Base-by-base conservation (phyloP, 2,113 vertebrate genomes). In the Empidonax alnorum region DNA sequence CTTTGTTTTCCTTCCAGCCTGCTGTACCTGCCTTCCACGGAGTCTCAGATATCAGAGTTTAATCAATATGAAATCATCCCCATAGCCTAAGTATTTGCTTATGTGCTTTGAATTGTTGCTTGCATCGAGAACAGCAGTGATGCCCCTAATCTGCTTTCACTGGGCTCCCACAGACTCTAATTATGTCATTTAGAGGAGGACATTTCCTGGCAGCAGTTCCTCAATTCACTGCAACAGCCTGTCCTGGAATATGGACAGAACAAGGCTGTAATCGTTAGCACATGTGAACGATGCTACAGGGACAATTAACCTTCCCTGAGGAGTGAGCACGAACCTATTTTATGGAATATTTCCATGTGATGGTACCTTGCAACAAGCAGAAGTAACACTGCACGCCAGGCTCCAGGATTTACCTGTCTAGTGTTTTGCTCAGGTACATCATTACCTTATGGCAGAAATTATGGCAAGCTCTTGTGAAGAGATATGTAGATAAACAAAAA, bases 181-280 rank as follows among this genome's bases (percentile, higher is more conserved):
- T 98, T 98, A 98, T 97, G 93, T 95, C 97, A 97, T 98, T 98
- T 97, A 95, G 96, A 89, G 94, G 62, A 97, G 93, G 97, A 98
- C 92, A 96, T 96, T 98, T 98, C 97, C 98, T 98, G 98, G 97
- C 97, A 97, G 97, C 95, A 92, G 94, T 96, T 98, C 96, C 96
- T 96, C 96, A 87, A 66, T 87, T 96, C 94, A 13, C 89, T 93
- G 94, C 97, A 97, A 50, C 94, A 96, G 93, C 82, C 93, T 85
- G 78, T 96, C 81, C 68, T 87, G 96, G 96, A 97, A 89, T 44
- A 94, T 1, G 90, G 95, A 86, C 87, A 93, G 97, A 98, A 97
- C 96, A 97, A 87, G 95, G 88, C 94, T n/a, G 78, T 98, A 98
- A 98, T 98, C 83, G 97, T 83, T 98, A 98, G 97, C 98, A 98